phyloP scores from a whole-genome alignment of 2,797 vertebrate genomes.

The Alosa sapidissima region DNA sequence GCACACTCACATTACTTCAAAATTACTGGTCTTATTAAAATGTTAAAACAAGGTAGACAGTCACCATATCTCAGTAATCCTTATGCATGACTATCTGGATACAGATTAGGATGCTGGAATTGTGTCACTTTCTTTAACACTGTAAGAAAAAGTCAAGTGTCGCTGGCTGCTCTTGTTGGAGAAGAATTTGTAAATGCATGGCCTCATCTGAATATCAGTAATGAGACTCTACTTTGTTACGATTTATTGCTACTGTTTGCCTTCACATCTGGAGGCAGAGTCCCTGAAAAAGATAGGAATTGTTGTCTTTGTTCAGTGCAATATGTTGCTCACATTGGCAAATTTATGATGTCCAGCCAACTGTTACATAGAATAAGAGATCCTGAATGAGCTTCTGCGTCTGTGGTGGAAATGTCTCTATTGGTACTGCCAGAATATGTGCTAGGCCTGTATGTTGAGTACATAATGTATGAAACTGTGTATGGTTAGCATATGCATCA shows the following conservation, averaged over 20 bases:
- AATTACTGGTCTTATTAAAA: no score
- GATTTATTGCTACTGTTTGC: background rate
- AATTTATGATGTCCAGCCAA: constrained; percentile 1
- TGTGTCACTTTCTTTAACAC: no score
- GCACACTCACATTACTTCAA: no score
- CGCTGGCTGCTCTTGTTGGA: no score
- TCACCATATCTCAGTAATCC: no score
- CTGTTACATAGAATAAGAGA: background rate
- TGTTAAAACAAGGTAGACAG: no score
- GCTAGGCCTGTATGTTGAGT: background rate
- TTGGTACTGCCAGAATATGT: background rate
- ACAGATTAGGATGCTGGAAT: no score
- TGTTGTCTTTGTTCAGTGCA: background rate
- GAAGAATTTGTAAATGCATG: background rate
- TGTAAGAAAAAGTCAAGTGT: no score
- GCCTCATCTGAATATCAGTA: background rate
- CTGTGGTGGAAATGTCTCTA: background rate
- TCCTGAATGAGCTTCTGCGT: background rate
- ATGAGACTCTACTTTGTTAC: background rate
- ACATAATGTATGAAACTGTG: background rate
- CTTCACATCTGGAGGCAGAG: background rate
- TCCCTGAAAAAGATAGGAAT: background rate
- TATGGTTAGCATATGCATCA: background rate
- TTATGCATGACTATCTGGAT: no score
- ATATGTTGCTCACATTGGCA: background rate